Evolutionary conservation across 2,113 vertebrate species (phyloP), one percentile per base, ranked within the genome.

Genomic region (Seriola dumerili): DNA sequence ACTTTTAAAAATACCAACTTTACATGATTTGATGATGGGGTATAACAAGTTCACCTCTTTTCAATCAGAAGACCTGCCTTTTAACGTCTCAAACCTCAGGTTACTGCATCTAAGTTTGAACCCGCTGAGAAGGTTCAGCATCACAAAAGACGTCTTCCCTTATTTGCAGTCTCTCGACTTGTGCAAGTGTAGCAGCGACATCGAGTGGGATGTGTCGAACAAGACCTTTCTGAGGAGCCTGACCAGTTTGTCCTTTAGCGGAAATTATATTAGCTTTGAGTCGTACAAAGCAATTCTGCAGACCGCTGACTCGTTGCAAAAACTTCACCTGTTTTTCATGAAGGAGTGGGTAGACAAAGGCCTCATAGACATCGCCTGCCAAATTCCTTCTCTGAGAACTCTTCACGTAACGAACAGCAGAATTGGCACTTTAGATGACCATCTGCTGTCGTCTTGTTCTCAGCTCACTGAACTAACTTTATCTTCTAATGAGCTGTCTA

Each of bases 321-420:
- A 90, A 46, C 84, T 93, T 68, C 68, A 76, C 25, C 32, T 95
- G 42, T 67, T 4, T 73, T 72, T 19, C 63, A 83, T 62, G 72
- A 82, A 17, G 4, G 4, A 38, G 69, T 8, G 2, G 14, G 3
- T 64, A 8, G 4, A 19, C 4, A 5, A 44, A 9, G 36, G 44
- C 62, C 76, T 95, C 64, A 69, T 91, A 38, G 78, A 85, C 25
- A n/a, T 92, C 25, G 84, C 90, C 72, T 96, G 94, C 68, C 83
- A 78, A 23, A 81, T 89, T 48, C 81, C 88, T 66, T 69, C 84
- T 8, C 63, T 90, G 29, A 90, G 73, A 17, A 63, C 77, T 16
- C 65, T 95, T 42, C 59, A 83, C 3, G 63, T 92, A 55, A 66
- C 85, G 62, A 59, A 67, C 34, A 42, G 40, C 40, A 42, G 40